Evolutionary conservation across 64 coral and sea anemone species (phyloP).

Genomic region (Catalaphyllia jardinei): DNA sequence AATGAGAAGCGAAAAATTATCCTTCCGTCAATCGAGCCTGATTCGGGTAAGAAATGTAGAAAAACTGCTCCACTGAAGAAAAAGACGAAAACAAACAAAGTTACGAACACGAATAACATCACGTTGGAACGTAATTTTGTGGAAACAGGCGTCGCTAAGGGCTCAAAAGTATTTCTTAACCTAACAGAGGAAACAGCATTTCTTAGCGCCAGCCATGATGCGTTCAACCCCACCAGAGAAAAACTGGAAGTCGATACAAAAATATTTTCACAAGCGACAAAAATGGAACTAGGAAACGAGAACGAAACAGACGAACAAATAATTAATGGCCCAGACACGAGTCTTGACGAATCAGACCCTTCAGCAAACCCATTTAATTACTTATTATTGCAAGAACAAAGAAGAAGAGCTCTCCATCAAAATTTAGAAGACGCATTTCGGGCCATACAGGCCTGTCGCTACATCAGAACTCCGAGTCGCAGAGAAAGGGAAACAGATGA

Average conservation of each 20-base stretch:
- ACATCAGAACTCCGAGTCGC: conserved; percentile 46
- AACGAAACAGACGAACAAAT: neutral
- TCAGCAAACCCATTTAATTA: conserved; percentile 43
- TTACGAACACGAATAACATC: neutral
- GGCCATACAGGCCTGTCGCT: conserved; percentile 36
- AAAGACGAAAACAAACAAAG: neutral
- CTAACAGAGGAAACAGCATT: neutral
- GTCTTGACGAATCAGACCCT: neutral
- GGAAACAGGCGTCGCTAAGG: neutral
- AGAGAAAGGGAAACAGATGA: neutral
- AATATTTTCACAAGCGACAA: neutral
- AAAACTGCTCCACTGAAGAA: neutral
- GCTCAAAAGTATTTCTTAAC: neutral
- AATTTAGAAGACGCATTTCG: conserved; percentile 51
- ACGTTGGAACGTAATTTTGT: neutral
- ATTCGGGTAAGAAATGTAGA: neutral
- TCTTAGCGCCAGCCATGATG: neutral
- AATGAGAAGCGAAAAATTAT: neutral
- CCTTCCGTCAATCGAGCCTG: neutral
- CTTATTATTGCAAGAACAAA: conserved; percentile 6
- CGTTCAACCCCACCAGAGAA: neutral
- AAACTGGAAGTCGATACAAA: neutral
- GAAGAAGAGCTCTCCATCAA: conserved; percentile 5
- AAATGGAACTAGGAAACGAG: neutral
- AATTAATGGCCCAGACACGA: neutral